Base-by-base conservation (phyloP, 2,797 vertebrate species). In the Catostomus latipinnis region DNA sequence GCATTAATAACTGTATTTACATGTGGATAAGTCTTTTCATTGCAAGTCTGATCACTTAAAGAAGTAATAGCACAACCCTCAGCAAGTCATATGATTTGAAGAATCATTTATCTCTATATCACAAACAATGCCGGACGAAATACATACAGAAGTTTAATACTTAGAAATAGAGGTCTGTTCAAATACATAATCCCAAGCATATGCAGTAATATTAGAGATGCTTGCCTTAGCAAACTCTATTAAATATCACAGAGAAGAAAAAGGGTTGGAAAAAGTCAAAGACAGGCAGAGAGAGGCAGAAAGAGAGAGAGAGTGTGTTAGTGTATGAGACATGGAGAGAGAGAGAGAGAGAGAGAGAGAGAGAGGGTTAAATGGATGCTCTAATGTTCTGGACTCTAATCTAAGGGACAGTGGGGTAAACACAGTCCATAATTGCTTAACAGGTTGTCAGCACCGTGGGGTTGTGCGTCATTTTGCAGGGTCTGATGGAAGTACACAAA, bases 371-470 rank as follows among this genome's bases (percentile, higher is more conserved):
- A 86, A 71, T 74, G 71, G 71, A 48, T 52, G 57, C 80, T 22
- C 60, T 84, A 83, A 81, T 83, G 81, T 65, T 75, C 78, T 75
- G 60, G 72, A 65, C 62, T 66, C 49, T 79, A 74, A 70, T 69
- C 77, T 70, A 65, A 45, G 11, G 43, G 74, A 74, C 4, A 52
- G n/a, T 50, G 68, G 57, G 60, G 84, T 83, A 86, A 81, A 83
- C 74, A 78, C 49, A 18, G 50, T 14, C 67, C 63, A n/a, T 87
- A 84, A 86, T 85, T 86, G 82, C 80, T 66, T 81, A 80, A 67
- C 58, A 54, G 81, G 68, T 71, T 78, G 81, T 86, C 82, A 81
- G 73, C 45, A 63, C 52, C 74, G 48, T 62, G 67, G 71, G 66
- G 43, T 66, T 81, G 69, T 81, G 82, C 77, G 84, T 88, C 83